A percentile compares a stretch with the other conserved stretches of the same genome.
Evolutionary conservation across 2,113 vertebrate genomes (phyloP).

Genomic region (Muntiacus reevesi): DNA sequence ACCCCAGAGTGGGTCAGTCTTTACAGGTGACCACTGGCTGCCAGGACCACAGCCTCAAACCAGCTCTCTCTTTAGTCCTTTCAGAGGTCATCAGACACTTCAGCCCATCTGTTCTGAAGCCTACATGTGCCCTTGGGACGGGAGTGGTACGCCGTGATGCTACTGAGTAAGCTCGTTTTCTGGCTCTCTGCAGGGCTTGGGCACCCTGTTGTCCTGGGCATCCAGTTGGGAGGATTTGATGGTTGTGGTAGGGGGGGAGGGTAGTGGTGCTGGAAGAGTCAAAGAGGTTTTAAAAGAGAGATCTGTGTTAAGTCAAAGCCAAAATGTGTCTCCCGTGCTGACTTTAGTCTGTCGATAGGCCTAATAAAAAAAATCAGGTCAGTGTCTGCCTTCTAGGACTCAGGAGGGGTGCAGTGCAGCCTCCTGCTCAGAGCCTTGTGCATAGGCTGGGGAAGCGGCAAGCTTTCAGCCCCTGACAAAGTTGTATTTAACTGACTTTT

Average conservation of each 20-base stretch:
- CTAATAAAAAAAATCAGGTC: background rate
- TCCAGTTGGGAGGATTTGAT: background rate
- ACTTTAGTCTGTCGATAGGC: background rate
- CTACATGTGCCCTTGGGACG: background rate
- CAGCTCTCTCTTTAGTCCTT: conserved; percentile 51
- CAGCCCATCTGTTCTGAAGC: conserved; percentile 69
- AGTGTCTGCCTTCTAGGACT: background rate
- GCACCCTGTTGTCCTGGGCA: background rate
- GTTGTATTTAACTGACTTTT: background rate
- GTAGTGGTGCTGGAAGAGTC: background rate
- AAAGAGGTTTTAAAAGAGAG: background rate
- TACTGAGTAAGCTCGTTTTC: conserved; percentile 68
- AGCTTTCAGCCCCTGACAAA: background rate
- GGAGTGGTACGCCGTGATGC: rapidly evolving
- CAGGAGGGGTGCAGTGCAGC: too few relatives aligned
- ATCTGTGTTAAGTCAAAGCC: background rate
- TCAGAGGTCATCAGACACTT: conserved; percentile 77
- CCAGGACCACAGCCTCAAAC: background rate
- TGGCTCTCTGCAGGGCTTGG: background rate
- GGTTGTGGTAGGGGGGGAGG: background rate
- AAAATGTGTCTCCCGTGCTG: background rate
- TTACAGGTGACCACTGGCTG: background rate
- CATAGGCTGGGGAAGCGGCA: rapidly evolving
- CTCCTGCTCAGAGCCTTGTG: background rate
- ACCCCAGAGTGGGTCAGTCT: background rate